Evolutionary conservation across 2,113 vertebrate species (phyloP).

Genomic region (Acanthisitta chloris): DNA sequence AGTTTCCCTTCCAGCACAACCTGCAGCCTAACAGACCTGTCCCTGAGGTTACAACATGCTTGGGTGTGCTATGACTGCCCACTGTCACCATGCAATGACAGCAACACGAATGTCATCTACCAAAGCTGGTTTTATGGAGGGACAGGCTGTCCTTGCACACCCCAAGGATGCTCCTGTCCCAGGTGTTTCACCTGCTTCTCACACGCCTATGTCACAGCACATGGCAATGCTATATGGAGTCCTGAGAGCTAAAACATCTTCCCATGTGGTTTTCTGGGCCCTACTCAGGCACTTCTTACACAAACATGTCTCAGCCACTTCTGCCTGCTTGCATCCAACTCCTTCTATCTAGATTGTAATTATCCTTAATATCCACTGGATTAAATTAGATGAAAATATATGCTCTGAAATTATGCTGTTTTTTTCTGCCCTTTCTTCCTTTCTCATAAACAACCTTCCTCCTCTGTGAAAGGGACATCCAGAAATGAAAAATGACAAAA

Average conservation of each 20-base stretch:
- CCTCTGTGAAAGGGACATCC: constrained; percentile 25
- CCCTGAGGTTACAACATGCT: neutral
- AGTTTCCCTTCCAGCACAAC: neutral
- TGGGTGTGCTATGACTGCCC: fast-evolving
- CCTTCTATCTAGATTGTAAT: neutral
- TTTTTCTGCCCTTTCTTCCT: neutral
- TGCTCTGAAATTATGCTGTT: neutral
- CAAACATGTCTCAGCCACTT: neutral
- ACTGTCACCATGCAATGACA: neutral
- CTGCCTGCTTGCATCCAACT: neutral
- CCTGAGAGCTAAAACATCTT: neutral
- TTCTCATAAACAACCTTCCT: neutral
- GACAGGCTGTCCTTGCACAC: neutral
- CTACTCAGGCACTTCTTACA: neutral
- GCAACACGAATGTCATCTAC: neutral
- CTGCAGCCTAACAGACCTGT: neutral
- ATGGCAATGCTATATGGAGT: neutral
- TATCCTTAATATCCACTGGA: neutral
- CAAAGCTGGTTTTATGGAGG: neutral
- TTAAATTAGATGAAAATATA: neutral
- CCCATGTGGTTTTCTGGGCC: neutral
- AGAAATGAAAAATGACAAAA: constrained; percentile 21
- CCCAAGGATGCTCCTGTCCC: neutral
- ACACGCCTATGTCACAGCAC: no score
- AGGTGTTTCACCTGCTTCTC: neutral